Base-by-base conservation (phyloP, 1,140 invertebrate species). In the Uloborus diversus region DNA sequence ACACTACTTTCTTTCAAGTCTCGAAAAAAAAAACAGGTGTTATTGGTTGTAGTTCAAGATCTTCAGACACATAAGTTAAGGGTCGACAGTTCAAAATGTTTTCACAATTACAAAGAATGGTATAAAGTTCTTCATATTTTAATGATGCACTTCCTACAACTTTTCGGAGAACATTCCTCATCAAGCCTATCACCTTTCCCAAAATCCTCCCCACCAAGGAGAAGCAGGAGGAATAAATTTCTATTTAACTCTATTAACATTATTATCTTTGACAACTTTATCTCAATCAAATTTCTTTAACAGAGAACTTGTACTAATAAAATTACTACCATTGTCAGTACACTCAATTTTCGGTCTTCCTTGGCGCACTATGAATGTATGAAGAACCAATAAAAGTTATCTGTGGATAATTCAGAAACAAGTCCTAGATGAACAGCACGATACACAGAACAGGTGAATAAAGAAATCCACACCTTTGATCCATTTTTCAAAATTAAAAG, bases 361-460 rank as follows among this genome's bases (percentile, higher is more conserved):
- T n/a, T n/a, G n/a, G 33, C 61, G 20, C 37, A n/a, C n/a, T 27
- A 64, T 20, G 32, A 64, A 64, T 13, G 5, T 35, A n/a, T n/a
- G 9, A 7, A 64, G 37, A 64, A 33, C 2, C 17, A 37, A 1
- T 20, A 64, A 11, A 25, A 64, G 23, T 4, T 14, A n/a, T 35
- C 20, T 42, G 2, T 37, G 14, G 1, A 20, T 1, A 64, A 20
- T 37, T 4, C 33, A 35, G 83, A 82, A 82, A 86, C 84, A 82
- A 79, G 81, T 86, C 84, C 88, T 83, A 85, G 85, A 86, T 87
- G 87, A 84, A 83, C 86, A 84, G 85, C 85, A 86, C 83, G 87
- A 0, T 85, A 86, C 2, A 81, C 42, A 25, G 88, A 84, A 69
- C 87, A 89, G 5, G 88, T 83, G 65, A 89, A 89, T 5, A 88